Evolutionary conservation across 2,113 vertebrate species (phyloP).

Genomic region (Fulmarus glacialis): DNA sequence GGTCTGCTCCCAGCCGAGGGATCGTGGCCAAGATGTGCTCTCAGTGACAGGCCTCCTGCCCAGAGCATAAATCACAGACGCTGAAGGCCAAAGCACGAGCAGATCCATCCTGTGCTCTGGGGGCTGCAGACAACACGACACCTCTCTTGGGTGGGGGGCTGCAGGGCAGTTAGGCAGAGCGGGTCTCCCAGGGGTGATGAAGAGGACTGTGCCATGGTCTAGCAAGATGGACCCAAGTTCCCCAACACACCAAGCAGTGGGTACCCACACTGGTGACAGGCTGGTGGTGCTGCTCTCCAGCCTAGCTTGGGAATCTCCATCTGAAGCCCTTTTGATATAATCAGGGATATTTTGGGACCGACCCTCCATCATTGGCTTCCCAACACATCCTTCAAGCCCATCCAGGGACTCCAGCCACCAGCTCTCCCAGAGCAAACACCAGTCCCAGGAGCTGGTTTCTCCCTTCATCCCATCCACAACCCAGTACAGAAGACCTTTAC

Average conservation of each 20-base stretch:
- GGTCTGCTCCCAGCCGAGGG: background rate
- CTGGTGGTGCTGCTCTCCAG: background rate
- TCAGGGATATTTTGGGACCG: background rate
- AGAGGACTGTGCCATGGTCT: no score
- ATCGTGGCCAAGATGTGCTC: background rate
- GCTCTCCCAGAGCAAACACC: background rate
- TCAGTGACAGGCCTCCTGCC: background rate
- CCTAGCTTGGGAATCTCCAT: background rate
- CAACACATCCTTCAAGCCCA: background rate
- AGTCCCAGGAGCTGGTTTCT: background rate
- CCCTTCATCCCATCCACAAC: background rate
- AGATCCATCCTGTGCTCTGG: background rate
- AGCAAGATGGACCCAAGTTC: background rate
- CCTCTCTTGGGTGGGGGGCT: background rate
- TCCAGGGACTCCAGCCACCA: background rate
- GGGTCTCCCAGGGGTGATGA: background rate
- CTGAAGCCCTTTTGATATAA: background rate
- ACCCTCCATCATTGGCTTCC: background rate
- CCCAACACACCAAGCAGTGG: background rate
- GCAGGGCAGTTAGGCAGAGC: background rate
- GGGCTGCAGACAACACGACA: background rate
- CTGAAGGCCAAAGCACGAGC: background rate
- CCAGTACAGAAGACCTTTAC: background rate
- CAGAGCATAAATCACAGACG: background rate
- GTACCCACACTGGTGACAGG: background rate